A percentile compares a stretch with the other conserved stretches of the same genome.
These are phyloP conservation scores for Myotis brandtii DNA, from an alignment of 2,113 vertebrate species.

Conservation along the genomic window DNA sequence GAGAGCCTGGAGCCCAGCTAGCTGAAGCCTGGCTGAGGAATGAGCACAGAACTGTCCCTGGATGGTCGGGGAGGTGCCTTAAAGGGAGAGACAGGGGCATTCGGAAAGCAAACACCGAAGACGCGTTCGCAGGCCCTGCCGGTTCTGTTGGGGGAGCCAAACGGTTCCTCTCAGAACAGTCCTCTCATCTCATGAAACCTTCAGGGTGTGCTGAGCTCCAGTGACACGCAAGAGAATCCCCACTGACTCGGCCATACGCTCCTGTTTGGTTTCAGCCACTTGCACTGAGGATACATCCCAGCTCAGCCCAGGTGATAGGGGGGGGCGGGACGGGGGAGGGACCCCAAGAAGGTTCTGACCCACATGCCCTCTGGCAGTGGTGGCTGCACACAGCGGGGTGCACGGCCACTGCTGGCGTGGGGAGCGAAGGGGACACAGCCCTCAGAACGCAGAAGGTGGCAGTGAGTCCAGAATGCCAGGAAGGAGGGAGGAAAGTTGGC, in stretches of 20 bases:
- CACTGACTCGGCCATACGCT: background rate
- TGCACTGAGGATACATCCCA: no score
- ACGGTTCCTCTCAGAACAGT: background rate
- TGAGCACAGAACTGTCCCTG: background rate
- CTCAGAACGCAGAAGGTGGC: background rate
- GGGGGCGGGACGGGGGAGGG: no score
- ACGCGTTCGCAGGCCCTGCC: background rate
- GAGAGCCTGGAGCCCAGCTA: background rate
- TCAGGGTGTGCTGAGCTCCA: background rate
- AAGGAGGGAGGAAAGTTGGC: background rate
- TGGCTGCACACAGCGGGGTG: rapidly evolving
- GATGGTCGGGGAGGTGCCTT: background rate
- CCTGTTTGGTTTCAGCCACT: background rate
- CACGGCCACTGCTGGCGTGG: background rate
- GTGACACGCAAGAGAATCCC: background rate
- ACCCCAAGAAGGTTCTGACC: background rate
- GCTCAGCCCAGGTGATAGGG: background rate
- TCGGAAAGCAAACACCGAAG: background rate
- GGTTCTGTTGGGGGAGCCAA: background rate
- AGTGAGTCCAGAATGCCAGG: background rate
- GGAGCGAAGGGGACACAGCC: rapidly evolving
- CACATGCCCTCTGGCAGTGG: background rate
- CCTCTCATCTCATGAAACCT: background rate
- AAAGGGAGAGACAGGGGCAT: background rate
- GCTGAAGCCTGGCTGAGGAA: background rate